Base-by-base conservation (phyloP, 2,113 vertebrate species). In the Psilopogon haemacephalus region DNA sequence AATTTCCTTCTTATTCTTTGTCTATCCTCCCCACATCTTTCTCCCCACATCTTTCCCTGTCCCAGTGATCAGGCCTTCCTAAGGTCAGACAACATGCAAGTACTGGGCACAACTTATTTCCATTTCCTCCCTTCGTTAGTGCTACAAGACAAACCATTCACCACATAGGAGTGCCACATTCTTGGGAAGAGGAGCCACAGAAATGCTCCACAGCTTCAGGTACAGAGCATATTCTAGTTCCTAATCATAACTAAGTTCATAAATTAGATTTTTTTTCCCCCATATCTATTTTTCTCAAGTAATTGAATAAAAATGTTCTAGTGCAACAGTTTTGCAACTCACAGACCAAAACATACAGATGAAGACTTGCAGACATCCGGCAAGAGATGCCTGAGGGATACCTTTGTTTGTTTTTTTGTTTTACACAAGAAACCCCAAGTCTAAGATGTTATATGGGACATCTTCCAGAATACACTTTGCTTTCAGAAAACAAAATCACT, bases 81-180 rank as follows among this genome's bases (percentile, higher is more conserved):
- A 8, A 44, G 8, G 42, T 15, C 42, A 44, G 42, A 42, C 42
- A 44, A 44, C 42, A 44, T 44, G 16, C n/a, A 44, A 74, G 40
- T 5, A 54, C 33, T 3, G 2, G 40, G 30, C 63, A 79, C 55
- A 76, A 38, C 10, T 64, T 42, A 56, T 32, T 68, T 75, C 15
- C 24, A 28, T 30, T 35, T 64, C 44, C n/a, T 79, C 17, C 37
- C 20, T 27, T 58, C 20, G 7, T 15, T 8, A 3, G 1, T 38
- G 59, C 55, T 69, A 32, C 44, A 38, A 58, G 71, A 75, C 14
- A 93, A 72, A 35, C 27, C 40, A n/a, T 5, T 42, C n/a, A 80
- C 23, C 8, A 0, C 40, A 37, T 4, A 38, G 33, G 7, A 2
- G 12, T 8, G 44, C 35, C 19, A 21, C 0, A 2, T 13, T n/a